These are phyloP conservation scores for Falco columbarius DNA, from an alignment of 2,797 vertebrate species.

Conservation along the genomic window DNA sequence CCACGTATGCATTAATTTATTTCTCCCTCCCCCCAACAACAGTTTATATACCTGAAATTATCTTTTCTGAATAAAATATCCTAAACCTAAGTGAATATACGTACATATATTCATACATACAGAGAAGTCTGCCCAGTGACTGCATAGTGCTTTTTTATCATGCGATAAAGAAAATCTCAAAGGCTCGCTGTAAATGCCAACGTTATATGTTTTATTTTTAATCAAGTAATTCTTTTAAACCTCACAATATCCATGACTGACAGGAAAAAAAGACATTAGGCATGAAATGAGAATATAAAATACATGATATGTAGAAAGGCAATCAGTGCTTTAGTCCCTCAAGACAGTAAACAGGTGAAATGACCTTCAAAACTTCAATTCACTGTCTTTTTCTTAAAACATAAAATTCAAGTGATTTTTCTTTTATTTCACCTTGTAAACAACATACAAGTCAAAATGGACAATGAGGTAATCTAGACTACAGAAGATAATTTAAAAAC, in stretches of 20 bases:
- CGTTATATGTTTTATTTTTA: constrained; percentile 84
- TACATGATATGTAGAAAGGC: constrained; percentile 80
- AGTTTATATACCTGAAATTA: not conserved
- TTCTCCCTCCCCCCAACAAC: not conserved
- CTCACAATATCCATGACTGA: constrained; percentile 82
- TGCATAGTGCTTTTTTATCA: not conserved
- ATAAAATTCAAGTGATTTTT: constrained; percentile 78
- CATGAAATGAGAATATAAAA: constrained; percentile 81
- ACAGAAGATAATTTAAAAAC: constrained; percentile 80
- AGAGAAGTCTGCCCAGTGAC: not conserved
- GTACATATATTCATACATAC: not conserved
- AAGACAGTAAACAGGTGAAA: constrained; percentile 71
- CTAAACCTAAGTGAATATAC: not conserved
- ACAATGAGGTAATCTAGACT: constrained; percentile 80
- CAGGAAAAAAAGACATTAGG: constrained; percentile 79
- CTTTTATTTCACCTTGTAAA: constrained; percentile 81
- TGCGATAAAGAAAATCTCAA: not conserved
- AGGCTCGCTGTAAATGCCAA: constrained; percentile 75
- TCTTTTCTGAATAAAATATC: not conserved
- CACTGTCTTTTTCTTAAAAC: constrained; percentile 64
- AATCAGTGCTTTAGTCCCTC: constrained; percentile 79
- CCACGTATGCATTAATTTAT: not conserved
- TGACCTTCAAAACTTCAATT: constrained; percentile 58
- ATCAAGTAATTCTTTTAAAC: constrained; percentile 82
- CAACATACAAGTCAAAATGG: constrained; percentile 78